These are phyloP conservation scores for Oligia strigilis DNA, from an alignment of 2,888 invertebrate genomes.

Conservation along the genomic window DNA sequence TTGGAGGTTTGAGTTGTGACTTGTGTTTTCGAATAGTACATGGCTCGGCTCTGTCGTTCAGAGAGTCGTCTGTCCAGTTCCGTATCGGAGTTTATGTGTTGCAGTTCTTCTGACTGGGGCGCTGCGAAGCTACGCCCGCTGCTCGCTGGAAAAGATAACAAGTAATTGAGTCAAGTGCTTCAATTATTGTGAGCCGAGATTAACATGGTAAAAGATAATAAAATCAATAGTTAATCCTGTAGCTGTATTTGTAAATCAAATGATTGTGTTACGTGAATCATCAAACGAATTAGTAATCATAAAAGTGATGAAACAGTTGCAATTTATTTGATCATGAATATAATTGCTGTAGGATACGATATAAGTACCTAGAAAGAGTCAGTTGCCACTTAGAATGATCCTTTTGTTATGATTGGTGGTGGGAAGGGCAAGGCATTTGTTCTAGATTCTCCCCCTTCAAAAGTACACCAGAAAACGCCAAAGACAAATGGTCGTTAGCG, in stretches of 20 bases:
- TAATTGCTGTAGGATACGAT: conserved; percentile 6
- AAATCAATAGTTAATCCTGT: conserved; percentile 51
- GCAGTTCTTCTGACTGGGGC: conserved; percentile 83
- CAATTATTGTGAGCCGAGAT: not conserved
- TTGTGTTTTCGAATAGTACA: conserved; percentile 84
- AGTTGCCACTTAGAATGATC: not conserved
- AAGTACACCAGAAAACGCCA: not conserved
- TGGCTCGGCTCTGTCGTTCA: conserved; percentile 82
- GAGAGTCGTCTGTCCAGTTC: conserved; percentile 72
- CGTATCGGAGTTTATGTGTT: conserved; percentile 76
- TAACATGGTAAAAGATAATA: conserved; percentile 14
- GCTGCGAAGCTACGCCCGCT: conserved; percentile 77
- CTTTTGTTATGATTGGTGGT: not conserved
- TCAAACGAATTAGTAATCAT: conserved; percentile 15
- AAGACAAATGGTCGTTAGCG: conserved; percentile 23
- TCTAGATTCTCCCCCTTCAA: conserved; percentile 3
- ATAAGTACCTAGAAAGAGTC: not conserved
- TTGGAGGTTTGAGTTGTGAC: conserved; percentile 72
- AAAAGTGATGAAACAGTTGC: conserved; percentile 34
- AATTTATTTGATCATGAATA: conserved; percentile 32
- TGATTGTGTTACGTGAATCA: conserved; percentile 33
- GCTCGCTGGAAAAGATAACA: conserved; percentile 79
- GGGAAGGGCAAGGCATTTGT: not conserved
- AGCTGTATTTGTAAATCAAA: conserved; percentile 13
- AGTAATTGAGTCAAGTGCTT: conserved; percentile 31